These are phyloP conservation scores for Dreissena rostriformis DNA, from an alignment of 1,140 invertebrate species.

Conservation along the genomic window DNA sequence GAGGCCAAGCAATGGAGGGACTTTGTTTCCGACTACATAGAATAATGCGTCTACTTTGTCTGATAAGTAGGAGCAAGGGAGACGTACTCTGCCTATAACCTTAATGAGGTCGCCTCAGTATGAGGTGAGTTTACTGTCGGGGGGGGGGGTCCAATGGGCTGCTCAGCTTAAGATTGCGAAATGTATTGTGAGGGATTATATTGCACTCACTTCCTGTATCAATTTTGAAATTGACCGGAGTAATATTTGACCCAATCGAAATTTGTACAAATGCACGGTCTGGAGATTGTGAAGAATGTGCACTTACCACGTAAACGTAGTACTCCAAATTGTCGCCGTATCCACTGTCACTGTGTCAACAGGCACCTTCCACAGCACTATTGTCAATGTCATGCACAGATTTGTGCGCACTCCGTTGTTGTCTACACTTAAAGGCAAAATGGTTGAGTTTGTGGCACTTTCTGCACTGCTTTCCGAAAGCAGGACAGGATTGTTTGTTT, in stretches of 20 bases:
- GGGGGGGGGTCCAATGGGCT: not conserved
- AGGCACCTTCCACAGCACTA: not conserved
- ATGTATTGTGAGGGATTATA: not conserved
- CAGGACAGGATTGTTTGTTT: not conserved
- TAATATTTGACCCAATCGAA: not conserved
- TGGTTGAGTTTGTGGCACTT: slow-evolving; percentile 31
- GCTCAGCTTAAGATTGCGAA: not conserved
- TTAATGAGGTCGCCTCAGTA: slow-evolving; percentile 13
- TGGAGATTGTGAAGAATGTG: not conserved
- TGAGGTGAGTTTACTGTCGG: slow-evolving; percentile 2
- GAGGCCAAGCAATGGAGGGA: slow-evolving; percentile 12
- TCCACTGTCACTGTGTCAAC: not conserved
- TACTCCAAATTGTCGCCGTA: not conserved
- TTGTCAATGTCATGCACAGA: slow-evolving; percentile 2
- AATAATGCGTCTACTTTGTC: not conserved
- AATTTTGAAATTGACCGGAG: slow-evolving; percentile 6
- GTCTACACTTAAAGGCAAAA: slow-evolving; percentile 17
- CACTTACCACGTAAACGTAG: not conserved
- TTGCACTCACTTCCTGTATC: slow-evolving; percentile 20
- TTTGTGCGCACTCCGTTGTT: not conserved
- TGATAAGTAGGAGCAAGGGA: not conserved
- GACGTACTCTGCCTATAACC: not conserved
- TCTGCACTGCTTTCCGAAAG: slow-evolving; percentile 19
- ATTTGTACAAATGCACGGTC: not conserved
- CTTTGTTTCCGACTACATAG: not conserved